Evolutionary conservation across 2,888 invertebrate species (phyloP).

Genomic region (Drosophila algonquin): DNA sequence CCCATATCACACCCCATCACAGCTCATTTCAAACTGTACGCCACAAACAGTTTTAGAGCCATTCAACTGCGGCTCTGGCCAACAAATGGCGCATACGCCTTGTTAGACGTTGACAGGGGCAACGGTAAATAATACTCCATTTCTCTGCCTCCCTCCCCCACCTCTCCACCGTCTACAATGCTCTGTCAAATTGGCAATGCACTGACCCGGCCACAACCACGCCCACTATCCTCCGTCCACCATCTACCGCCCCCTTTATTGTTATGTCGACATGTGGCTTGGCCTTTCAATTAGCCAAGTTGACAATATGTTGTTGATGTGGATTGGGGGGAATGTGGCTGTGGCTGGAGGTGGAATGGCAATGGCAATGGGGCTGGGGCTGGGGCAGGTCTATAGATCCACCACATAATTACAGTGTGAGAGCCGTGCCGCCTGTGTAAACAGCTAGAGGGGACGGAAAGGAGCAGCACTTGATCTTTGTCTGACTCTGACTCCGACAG

Average conservation of each 20-base stretch:
- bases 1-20: neutral
- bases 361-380: conserved; percentile 17
- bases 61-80: neutral
- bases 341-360: conserved; percentile 14
- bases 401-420: conserved; percentile 68
- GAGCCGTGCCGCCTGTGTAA: conserved; percentile 72
- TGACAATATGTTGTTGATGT: conserved; percentile 48
- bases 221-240: neutral
- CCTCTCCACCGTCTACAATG: neutral
- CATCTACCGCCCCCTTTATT: conserved; percentile 24
- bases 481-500: conserved; percentile 33
- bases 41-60: neutral
- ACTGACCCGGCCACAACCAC: conserved; percentile 33
- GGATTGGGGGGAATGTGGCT: conserved; percentile 9
- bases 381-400: conserved; percentile 13
- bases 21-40: neutral
- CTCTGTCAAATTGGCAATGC: conserved; percentile 33
- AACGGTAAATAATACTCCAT: conserved; percentile 38
- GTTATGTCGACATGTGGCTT: conserved; percentile 41
- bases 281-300: conserved; percentile 51
- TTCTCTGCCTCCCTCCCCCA: neutral
- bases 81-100: neutral
- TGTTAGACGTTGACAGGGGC: conserved; percentile 12
- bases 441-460: conserved; percentile 38
- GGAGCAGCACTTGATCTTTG: conserved; percentile 55